A percentile compares a stretch with the other conserved stretches of the same genome.
phyloP scores from a whole-genome alignment of 2,888 invertebrate species.

The Drosophila crucigera region DNA sequence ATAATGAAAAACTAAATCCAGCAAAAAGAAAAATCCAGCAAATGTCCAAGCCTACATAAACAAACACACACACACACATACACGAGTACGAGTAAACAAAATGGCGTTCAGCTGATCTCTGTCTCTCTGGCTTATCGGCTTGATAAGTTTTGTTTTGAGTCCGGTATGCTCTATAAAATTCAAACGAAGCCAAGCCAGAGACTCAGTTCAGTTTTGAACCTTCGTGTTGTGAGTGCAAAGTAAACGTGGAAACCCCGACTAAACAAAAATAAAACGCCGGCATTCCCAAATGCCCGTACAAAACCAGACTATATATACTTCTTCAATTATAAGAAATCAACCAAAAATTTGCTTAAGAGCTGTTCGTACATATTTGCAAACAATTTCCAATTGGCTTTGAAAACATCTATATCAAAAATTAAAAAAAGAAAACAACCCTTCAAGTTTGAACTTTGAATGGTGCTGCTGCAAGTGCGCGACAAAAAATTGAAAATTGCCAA shows the following conservation, averaged over 20 bases:
- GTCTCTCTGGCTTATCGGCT: constrained; percentile 50
- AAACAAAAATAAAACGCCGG: constrained; percentile 11
- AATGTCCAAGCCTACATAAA: constrained; percentile 1
- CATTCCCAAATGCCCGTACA: constrained; percentile 44
- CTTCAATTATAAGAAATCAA: not conserved
- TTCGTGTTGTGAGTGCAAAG: constrained; percentile 28
- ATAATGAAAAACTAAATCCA: constrained; percentile 22
- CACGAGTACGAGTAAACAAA: constrained; percentile 41
- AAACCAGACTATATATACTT: not conserved
- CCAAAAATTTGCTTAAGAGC: not conserved
- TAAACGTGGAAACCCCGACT: constrained; percentile 28
- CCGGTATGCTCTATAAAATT: constrained; percentile 64
- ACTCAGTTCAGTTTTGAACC: constrained; percentile 71
- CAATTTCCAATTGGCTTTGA: constrained; percentile 8
- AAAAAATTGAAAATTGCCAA: constrained; percentile 58
- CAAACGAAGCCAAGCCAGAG: constrained; percentile 19
- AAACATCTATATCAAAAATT: not conserved
- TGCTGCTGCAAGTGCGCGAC: constrained; percentile 53
- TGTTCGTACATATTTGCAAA: constrained; percentile 6
- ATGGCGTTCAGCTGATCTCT: constrained; percentile 61
- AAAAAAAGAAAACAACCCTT: not conserved
- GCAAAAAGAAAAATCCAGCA: constrained; percentile 37
- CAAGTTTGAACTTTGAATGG: constrained; percentile 62
- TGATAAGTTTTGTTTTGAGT: constrained; percentile 21
- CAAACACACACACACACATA: constrained; percentile 5